These are phyloP conservation scores for Steinernema hermaphroditum DNA, from an alignment of 2,888 invertebrate species.

Conservation along the genomic window DNA sequence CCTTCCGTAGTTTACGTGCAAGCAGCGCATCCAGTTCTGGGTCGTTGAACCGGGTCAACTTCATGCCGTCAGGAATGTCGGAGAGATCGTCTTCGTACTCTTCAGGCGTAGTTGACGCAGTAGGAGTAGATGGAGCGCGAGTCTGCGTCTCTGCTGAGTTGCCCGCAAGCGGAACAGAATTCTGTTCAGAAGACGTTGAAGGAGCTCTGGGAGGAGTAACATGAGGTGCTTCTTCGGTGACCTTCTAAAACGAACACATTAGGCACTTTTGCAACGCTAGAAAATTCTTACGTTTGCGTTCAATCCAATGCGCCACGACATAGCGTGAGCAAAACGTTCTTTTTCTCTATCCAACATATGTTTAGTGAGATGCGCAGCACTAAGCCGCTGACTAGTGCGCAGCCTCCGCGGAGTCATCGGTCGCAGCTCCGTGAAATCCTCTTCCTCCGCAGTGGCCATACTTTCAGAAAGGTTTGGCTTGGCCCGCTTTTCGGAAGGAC, in stretches of 20 bases:
- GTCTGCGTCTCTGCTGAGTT: background rate
- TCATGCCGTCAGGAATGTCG: background rate
- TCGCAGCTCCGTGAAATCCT: background rate
- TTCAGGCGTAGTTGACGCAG: background rate
- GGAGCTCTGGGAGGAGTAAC: background rate
- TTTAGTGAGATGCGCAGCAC: background rate
- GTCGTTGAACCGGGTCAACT: background rate
- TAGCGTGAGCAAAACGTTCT: too few species aligned
- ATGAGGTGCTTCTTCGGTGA: background rate
- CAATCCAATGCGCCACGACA: constrained; percentile 4
- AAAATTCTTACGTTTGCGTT: background rate
- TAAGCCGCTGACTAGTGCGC: background rate
- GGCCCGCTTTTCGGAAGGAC: background rate
- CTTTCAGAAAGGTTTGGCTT: background rate
- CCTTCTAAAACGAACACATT: background rate
- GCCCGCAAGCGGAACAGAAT: background rate
- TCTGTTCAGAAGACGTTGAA: background rate
- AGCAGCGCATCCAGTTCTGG: constrained; percentile 8
- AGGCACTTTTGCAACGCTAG: too few species aligned
- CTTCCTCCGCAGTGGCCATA: background rate
- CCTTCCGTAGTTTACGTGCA: background rate
- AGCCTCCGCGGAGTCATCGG: background rate
- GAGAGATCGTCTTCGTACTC: background rate
- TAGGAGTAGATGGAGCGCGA: background rate
- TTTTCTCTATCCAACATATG: background rate